These are phyloP conservation scores for Hylomyscus alleni DNA, from an alignment of 2,797 vertebrate species.

Conservation along the genomic window DNA sequence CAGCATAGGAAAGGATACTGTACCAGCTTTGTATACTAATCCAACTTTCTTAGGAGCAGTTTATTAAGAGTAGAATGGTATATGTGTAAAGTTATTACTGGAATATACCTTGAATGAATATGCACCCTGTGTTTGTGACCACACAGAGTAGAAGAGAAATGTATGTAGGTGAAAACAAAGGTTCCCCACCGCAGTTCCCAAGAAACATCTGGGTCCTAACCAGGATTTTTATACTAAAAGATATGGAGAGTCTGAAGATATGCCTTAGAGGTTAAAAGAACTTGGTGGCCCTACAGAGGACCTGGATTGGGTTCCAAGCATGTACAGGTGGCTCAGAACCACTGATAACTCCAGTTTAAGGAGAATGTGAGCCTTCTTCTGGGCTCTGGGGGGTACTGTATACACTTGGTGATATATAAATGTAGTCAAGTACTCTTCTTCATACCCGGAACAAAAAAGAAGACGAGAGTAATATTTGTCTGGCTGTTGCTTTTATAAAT, in stretches of 20 bases:
- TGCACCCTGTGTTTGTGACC: neutral
- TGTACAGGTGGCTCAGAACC: neutral
- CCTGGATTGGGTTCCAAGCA: neutral
- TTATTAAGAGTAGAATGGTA: neutral
- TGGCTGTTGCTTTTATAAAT: conserved; percentile 22
- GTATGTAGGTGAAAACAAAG: neutral
- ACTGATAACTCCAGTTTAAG: neutral
- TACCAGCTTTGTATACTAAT: neutral
- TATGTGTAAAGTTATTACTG: neutral
- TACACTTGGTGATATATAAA: neutral
- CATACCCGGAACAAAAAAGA: neutral
- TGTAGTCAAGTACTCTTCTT: neutral
- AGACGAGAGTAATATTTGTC: neutral
- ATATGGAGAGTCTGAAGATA: neutral
- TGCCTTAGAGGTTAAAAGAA: neutral
- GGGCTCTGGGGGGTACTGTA: too few species aligned
- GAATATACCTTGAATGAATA: neutral
- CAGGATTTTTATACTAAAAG: neutral
- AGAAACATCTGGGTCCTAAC: neutral
- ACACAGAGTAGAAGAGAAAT: neutral
- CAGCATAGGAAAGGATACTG: neutral
- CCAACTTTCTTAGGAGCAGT: neutral
- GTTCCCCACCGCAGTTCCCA: neutral
- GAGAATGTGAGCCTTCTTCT: neutral
- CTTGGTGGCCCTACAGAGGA: neutral